Percentiles rank a stretch among this genome's conserved stretches.
Conservation (phyloP, 1,140 invertebrate genomes). For the Tigriopus japonicus region DNA sequence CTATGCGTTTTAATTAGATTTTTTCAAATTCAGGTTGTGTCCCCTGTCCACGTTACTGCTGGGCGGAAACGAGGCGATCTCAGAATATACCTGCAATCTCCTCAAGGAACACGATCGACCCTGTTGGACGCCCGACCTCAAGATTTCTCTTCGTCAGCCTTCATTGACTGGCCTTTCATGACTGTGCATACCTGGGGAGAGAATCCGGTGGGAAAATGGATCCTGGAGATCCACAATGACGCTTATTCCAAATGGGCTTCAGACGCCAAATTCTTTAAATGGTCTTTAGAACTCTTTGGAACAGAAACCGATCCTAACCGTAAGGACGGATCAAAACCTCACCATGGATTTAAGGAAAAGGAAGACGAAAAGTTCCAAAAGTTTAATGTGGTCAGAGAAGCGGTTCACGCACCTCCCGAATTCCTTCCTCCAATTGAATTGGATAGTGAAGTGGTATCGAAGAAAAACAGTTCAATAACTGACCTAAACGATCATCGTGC, state of each 20-base stretch:
- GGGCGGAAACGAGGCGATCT: conserved; percentile 13
- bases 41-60: conserved; percentile 8
- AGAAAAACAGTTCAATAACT: not conserved
- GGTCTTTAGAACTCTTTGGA: conserved; percentile 14
- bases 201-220: conserved; percentile 30
- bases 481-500: not conserved
- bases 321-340: not conserved
- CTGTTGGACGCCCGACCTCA: conserved; percentile 64
- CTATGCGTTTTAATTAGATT: too few species aligned
- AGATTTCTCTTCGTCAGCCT: conserved; percentile 63
- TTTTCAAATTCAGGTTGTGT: conserved; percentile 7
- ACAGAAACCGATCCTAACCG: conserved; percentile 6
- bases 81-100: conserved; percentile 59
- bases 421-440: not conserved
- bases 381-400: not conserved
- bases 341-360: not conserved
- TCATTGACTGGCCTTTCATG: conserved; percentile 67
- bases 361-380: not conserved
- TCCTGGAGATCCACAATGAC: conserved; percentile 13
- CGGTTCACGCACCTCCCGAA: not conserved
- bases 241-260: conserved; percentile 6
- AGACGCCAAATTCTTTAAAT: conserved; percentile 13
- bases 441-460: not conserved
- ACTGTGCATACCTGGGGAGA: conserved; percentile 85
- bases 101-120: conserved; percentile 62